A percentile compares a stretch with the other conserved stretches of the same genome.
Conservation (phyloP, 1,140 invertebrate genomes). For the Zaprionus gabonicus region DNA sequence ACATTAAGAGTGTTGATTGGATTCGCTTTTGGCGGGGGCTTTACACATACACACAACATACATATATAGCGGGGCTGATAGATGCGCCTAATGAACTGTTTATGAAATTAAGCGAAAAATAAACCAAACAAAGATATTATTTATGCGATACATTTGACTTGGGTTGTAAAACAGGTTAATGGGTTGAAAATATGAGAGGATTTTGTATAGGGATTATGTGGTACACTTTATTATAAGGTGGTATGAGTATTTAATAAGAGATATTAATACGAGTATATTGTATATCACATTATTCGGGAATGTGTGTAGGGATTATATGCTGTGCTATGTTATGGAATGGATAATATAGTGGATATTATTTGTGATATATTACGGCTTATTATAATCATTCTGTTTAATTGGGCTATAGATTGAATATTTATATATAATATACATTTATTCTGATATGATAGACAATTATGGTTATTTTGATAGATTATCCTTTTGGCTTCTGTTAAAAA, state of each 20-base stretch:
- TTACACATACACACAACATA: neutral
- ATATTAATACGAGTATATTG: neutral
- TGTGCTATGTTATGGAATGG: too few species aligned
- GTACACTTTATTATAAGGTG: neutral
- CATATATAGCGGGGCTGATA: conserved; percentile 1
- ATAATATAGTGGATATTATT: too few species aligned
- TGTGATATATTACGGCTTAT: too few species aligned
- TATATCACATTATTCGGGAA: neutral
- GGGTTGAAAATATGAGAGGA: neutral
- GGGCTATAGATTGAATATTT: too few species aligned
- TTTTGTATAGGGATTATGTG: neutral
- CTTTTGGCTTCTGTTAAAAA: too few species aligned
- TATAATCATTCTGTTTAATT: too few species aligned
- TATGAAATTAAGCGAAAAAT: neutral
- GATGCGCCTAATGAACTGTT: conserved; percentile 14
- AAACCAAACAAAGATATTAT: neutral
- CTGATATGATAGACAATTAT: too few species aligned
- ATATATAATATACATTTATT: too few species aligned
- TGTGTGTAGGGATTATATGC: too few species aligned
- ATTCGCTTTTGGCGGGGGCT: conserved; percentile 26
- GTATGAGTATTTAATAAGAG: neutral
- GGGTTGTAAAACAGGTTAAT: neutral
- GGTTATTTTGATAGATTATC: too few species aligned
- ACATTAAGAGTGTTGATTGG: conserved; percentile 66
- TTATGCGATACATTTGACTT: neutral